Base-by-base conservation (phyloP, 2,888 invertebrate genomes). In the Cinara cedri region DNA sequence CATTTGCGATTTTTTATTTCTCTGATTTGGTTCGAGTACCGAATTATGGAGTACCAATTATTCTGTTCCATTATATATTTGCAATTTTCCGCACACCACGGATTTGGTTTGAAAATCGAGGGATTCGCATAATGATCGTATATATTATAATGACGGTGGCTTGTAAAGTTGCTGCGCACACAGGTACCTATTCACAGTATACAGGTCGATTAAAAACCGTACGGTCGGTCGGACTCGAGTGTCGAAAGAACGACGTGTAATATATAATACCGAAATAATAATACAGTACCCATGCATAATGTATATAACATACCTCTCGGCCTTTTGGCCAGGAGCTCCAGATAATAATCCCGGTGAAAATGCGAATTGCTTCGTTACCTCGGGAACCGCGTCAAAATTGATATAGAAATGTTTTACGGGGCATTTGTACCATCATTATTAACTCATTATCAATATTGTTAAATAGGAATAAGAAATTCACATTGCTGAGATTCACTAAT, bases 341-440 rank as follows among this genome's bases (percentile, higher is more conserved):
- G 42, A 76, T 57, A 66, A 76, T 76, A 76, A 76, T 66, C 24
- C 65, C 44, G 24, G 54, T 26, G 54, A 76, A 66, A 75, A 76
- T 46, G 66, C 55, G 66, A 66, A 66, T 66, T 66, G 66, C 54
- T 72, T 65, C 57, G 76, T 76, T 76, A 66, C 76, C 26, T 66
- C 66, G 76, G 76, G 19, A 44, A 76, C 76, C 76, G 66, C 76
- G 66, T 65, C 74, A 46, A 66, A 66, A 76, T 55, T 66, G 65
- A 66, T 66, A 76, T 24, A 19, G 66, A 76, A 46, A 46, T 76
- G 76, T 76, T 76, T 76, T 55, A 63, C 55, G 66, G 66, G 2
- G 66, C 55, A 13, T 66, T 14, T 71, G 34, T 24, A 44, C 21
- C 19, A 16, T 72, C 44, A 16, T 57, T n/a, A 13, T 44, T 46